Evolutionary conservation across 2,888 invertebrate genomes (phyloP).

Genomic region (Chromoteleia sp.): DNA sequence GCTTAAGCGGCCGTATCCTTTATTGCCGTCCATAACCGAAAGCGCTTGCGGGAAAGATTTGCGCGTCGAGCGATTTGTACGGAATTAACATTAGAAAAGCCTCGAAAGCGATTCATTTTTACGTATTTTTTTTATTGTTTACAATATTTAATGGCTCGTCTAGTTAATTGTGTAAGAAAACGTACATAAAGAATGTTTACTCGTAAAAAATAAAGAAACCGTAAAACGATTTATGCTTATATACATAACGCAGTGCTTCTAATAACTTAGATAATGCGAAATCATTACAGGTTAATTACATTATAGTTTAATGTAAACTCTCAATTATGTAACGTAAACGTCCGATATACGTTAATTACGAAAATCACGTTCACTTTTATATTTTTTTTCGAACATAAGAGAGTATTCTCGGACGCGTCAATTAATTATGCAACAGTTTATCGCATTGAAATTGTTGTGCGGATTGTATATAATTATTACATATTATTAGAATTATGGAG

Average conservation of each 20-base stretch:
- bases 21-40: not conserved
- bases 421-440: conserved; percentile 55
- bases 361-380: conserved; percentile 46
- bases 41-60: not conserved
- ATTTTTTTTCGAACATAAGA: conserved; percentile 38
- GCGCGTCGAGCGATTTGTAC: not conserved
- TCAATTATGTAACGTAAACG: conserved; percentile 57
- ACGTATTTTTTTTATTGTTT: not conserved
- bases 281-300: conserved; percentile 46
- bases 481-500: conserved; percentile 33
- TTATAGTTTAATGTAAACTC: conserved; percentile 59
- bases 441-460: conserved; percentile 38
- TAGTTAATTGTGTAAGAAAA: conserved; percentile 14
- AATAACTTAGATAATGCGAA: conserved; percentile 48
- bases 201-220: not conserved
- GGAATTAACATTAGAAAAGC: not conserved
- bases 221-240: conserved; percentile 33
- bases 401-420: conserved; percentile 31
- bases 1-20: too few species aligned
- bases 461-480: conserved; percentile 6
- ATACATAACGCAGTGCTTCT: conserved; percentile 3
- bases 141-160: too few species aligned
- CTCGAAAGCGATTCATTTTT: not conserved
- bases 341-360: conserved; percentile 54
- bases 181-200: conserved; percentile 10